These are phyloP conservation scores for Ptilorrhoa leucosticta DNA, from an alignment of 2,113 vertebrate species.

Conservation along the genomic window DNA sequence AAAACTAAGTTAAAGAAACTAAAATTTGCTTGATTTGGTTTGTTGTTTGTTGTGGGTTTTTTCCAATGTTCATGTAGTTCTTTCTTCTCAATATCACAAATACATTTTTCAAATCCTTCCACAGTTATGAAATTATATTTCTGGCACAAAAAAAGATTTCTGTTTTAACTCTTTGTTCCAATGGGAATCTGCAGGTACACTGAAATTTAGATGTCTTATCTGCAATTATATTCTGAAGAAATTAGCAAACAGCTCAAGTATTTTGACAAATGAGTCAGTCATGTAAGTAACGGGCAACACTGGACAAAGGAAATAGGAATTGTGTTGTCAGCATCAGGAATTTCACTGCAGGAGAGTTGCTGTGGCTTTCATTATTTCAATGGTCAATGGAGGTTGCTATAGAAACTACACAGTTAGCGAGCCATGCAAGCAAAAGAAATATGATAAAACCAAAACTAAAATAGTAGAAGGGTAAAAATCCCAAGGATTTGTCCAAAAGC, in stretches of 20 bases:
- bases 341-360: slow-evolving; percentile 72
- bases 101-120: background rate
- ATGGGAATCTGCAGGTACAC: background rate
- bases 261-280: slow-evolving; percentile 57
- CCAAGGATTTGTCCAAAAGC: slow-evolving; percentile 11
- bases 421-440: slow-evolving; percentile 55
- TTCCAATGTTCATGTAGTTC: background rate
- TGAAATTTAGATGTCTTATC: background rate
- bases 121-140: slow-evolving; percentile 9
- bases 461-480: background rate
- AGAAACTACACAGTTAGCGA: slow-evolving; percentile 76
- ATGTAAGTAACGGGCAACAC: slow-evolving; percentile 49
- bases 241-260: slow-evolving; percentile 59
- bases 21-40: background rate
- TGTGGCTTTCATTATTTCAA: slow-evolving; percentile 73
- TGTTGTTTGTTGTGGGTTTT: background rate
- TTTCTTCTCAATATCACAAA: slow-evolving; percentile 13
- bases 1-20: background rate
- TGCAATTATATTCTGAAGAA: slow-evolving; percentile 53
- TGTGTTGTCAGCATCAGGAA: slow-evolving; percentile 69
- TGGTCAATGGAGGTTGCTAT: slow-evolving; percentile 77
- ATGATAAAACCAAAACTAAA: slow-evolving; percentile 56
- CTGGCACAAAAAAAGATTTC: background rate
- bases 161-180: background rate
- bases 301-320: slow-evolving; percentile 70